Percentiles rank a stretch among this genome's conserved stretches.
Evolutionary conservation across 2,888 invertebrate genomes (phyloP).

Genomic region (Stenodera caucasica): DNA sequence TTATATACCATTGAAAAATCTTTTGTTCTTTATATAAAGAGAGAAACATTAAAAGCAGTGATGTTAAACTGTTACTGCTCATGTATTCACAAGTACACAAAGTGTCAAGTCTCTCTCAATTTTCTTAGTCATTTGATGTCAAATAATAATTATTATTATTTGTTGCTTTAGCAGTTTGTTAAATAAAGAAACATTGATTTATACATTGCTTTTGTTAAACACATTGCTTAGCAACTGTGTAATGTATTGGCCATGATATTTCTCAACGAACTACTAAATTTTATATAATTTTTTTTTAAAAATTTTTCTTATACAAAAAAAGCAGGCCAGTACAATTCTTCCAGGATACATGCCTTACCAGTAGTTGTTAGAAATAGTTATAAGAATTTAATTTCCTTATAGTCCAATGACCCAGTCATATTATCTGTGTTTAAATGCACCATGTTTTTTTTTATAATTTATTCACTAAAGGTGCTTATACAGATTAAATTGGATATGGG

Average conservation of each 20-base stretch:
- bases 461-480: slow-evolving; percentile 36
- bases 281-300: neutral
- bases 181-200: slow-evolving; percentile 16
- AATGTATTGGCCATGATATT: slow-evolving; percentile 24
- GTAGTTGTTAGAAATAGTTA: slow-evolving; percentile 4
- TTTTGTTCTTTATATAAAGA: neutral
- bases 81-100: slow-evolving; percentile 12
- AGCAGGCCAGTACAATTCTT: slow-evolving; percentile 3
- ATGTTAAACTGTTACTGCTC: slow-evolving; percentile 11
- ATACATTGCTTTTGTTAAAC: slow-evolving; percentile 23
- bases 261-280: neutral
- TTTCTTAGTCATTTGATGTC: slow-evolving; percentile 19
- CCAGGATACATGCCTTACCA: slow-evolving; percentile 1
- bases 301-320: too few species aligned
- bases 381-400: neutral
- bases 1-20: slow-evolving; percentile 21
- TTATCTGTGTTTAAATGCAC: slow-evolving; percentile 20
- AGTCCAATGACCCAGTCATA: slow-evolving; percentile 3
- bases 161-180: slow-evolving; percentile 29
- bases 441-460: slow-evolving; percentile 13
- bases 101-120: slow-evolving; percentile 20
- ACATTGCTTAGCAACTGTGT: slow-evolving; percentile 27
- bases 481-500: slow-evolving; percentile 37
- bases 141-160: slow-evolving; percentile 18
- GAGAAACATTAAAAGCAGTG: slow-evolving; percentile 8